Evolutionary conservation across 2,888 invertebrate genomes (phyloP).

Genomic region (Troides aeacus): DNA sequence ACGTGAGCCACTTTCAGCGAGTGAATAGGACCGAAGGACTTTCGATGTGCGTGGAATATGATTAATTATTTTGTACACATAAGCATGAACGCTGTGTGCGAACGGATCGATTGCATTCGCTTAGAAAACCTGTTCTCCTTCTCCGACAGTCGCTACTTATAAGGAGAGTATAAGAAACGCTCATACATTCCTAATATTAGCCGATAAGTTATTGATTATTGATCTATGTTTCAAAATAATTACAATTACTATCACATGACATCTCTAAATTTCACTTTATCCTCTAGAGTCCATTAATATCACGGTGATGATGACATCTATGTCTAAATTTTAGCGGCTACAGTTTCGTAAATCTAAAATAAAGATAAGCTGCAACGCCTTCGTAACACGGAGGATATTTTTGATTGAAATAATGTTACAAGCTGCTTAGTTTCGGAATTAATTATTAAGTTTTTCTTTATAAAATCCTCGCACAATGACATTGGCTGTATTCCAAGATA

Average conservation of each 20-base stretch:
- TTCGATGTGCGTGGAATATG: slow-evolving; percentile 68
- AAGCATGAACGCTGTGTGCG: slow-evolving; percentile 43
- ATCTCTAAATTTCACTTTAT: background rate
- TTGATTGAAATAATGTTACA: background rate
- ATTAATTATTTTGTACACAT: slow-evolving; percentile 70
- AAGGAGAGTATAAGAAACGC: slow-evolving; percentile 17
- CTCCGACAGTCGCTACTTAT: slow-evolving; percentile 35
- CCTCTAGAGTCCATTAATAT: background rate
- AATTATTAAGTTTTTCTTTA: slow-evolving; percentile 46
- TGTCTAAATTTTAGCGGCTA: background rate
- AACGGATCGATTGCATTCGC: slow-evolving; percentile 44
- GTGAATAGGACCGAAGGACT: slow-evolving; percentile 67
- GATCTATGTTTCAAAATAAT: slow-evolving; percentile 1
- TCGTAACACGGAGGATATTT: background rate
- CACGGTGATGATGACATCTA: background rate
- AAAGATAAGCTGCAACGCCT: background rate
- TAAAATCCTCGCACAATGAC: slow-evolving; percentile 57
- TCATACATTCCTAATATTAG: slow-evolving; percentile 5
- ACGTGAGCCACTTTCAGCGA: slow-evolving; percentile 77
- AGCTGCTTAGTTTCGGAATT: slow-evolving; percentile 34
- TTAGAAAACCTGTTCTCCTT: slow-evolving; percentile 39
- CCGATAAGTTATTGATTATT: slow-evolving; percentile 5
- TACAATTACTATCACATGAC: background rate
- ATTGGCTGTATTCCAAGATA: slow-evolving; percentile 70
- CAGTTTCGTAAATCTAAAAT: too few relatives aligned